Base-by-base conservation (phyloP, 2,113 vertebrate species). In the Gymnarchus niloticus region DNA sequence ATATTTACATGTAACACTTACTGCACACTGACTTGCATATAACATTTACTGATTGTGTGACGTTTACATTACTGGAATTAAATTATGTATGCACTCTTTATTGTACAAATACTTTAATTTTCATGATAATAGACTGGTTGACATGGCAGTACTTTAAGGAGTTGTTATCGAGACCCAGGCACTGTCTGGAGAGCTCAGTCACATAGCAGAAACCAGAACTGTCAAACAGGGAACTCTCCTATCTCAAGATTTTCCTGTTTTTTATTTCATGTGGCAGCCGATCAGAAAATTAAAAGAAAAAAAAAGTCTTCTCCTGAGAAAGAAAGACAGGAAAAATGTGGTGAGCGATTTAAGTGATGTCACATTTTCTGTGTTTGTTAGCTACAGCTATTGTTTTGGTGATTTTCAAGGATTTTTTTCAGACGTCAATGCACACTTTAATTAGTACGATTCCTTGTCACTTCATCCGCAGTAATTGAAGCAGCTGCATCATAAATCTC, bases 301-400 rank as follows among this genome's bases (percentile, higher is more conserved):
- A 57, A 51, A 59, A 83, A 6, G 8, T 56, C 28, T 37, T 17
- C 33, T 10, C n/a, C n/a, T 83, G 82, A 83, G 56, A 56, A 84
- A 59, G 37, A 61, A 48, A 61, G 12, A 48, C 76, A 78, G 76
- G 56, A 84, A 61, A 56, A 84, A 61, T 56, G 49, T 82, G 51
- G 77, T 81, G 48, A 48, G 77, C 48, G 9, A 54, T 33, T 54
- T 19, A 82, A 61, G 2, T 57, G 52, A 83, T 83, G 19, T 59
- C 44, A 28, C 19, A 44, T 46, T 59, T 84, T 83, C 54, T 95
- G 94, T 94, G 94, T 95, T 94, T 95, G 95, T 95, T 96, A 95
- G 94, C 92, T 92, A 82, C 17, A 94, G 95, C 95, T 95, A 95
- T 95, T 95, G 95, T 95, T 92, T 93, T 93, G 93, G 94, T 95